Conservation (phyloP, 1,140 invertebrate species). For the Plectus sambesii region DNA sequence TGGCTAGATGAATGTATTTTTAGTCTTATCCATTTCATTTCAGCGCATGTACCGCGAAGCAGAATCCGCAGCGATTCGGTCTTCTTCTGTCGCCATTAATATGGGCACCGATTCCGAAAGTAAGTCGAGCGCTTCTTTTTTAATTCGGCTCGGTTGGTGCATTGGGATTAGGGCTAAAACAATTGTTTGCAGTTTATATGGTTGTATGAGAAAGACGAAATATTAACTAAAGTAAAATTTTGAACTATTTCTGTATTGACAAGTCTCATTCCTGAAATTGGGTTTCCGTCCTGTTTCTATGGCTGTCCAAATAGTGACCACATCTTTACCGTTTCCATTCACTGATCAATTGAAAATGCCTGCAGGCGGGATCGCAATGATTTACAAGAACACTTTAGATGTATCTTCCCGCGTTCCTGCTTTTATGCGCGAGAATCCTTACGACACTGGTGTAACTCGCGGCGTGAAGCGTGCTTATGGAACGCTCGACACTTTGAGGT, state of each 20-base stretch:
- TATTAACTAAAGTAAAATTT: too few species aligned
- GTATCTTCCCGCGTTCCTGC: slow-evolving; percentile 56
- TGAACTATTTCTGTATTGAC: too few species aligned
- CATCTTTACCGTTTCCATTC: too few species aligned
- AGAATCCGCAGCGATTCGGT: slow-evolving; percentile 52
- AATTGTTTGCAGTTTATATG: too few species aligned
- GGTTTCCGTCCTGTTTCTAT: too few species aligned
- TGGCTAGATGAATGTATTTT: slow-evolving; percentile 23
- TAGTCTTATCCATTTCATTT: slow-evolving; percentile 24
- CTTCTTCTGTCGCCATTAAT: slow-evolving; percentile 25
- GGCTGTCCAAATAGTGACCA: too few species aligned
- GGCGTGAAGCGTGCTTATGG: slow-evolving; percentile 67
- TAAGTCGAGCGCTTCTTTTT: too few species aligned
- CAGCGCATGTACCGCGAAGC: slow-evolving; percentile 35
- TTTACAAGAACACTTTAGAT: slow-evolving; percentile 44
- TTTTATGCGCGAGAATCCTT: slow-evolving; percentile 63
- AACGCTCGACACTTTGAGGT: slow-evolving; percentile 60
- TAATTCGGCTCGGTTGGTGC: too few species aligned
- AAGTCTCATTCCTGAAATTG: too few species aligned
- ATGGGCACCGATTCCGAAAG: not conserved
- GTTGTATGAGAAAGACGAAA: too few species aligned
- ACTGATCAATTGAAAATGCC: not conserved
- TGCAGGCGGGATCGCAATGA: slow-evolving; percentile 15
- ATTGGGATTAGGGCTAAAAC: too few species aligned
- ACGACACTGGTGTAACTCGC: slow-evolving; percentile 63